Conservation (phyloP, 2,797 vertebrate genomes). For the Chiropotes sagulatus region DNA sequence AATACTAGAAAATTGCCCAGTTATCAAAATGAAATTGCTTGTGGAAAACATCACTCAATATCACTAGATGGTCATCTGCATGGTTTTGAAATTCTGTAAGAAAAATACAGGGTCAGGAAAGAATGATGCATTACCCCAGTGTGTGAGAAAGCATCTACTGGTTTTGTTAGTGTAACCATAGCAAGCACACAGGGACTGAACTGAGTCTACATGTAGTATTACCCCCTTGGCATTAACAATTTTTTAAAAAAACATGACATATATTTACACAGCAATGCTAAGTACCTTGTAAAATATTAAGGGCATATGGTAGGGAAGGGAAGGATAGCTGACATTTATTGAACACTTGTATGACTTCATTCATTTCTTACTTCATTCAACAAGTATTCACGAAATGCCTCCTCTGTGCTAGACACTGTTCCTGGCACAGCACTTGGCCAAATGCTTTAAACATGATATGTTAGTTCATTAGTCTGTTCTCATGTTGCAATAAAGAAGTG, state of each 20-base stretch:
- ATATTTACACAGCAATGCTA: neutral
- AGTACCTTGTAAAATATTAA: neutral
- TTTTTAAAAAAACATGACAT: neutral
- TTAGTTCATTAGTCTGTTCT: neutral
- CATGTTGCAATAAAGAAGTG: neutral
- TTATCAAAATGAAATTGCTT: constrained; percentile 15
- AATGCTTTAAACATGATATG: neutral
- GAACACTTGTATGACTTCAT: neutral
- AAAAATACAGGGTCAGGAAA: neutral
- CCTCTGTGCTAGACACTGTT: neutral
- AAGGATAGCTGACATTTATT: neutral
- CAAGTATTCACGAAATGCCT: neutral
- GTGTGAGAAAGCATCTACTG: neutral
- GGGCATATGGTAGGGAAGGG: neutral
- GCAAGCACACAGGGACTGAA: neutral
- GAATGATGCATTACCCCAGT: neutral
- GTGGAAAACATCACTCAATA: neutral
- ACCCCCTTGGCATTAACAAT: neutral
- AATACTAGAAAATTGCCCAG: neutral
- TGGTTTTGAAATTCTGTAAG: neutral
- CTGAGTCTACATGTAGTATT: too few relatives aligned
- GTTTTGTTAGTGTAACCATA: neutral
- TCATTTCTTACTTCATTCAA: neutral
- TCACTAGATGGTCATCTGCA: neutral
- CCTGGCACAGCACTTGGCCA: neutral